A percentile compares a stretch with the other conserved stretches of the same genome.
Conservation (phyloP, 2,113 vertebrate genomes). For the Hiodon alosoides region DNA sequence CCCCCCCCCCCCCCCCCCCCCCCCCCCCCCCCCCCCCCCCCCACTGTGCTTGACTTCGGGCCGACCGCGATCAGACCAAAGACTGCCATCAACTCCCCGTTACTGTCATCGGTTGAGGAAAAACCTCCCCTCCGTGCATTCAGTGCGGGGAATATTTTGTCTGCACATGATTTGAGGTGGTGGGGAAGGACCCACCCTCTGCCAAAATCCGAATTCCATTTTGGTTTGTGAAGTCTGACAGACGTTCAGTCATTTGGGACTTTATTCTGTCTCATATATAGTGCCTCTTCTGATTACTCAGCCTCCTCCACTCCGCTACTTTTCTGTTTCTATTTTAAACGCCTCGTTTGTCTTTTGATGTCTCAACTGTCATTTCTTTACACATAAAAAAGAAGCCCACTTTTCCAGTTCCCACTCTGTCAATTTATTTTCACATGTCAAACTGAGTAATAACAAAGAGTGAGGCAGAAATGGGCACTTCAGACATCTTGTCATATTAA, state of each 20-base stretch:
- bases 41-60: background rate
- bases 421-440: background rate
- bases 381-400: constrained; percentile 14
- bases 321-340: constrained; percentile 27
- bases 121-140: background rate
- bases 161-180: background rate
- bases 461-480: background rate
- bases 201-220: background rate
- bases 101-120: too few relatives aligned
- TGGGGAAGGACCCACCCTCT: background rate
- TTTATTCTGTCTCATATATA: background rate
- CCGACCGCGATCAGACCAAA: constrained; percentile 21
- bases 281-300: constrained; percentile 16
- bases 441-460: background rate
- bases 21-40: too few relatives aligned
- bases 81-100: constrained; percentile 30
- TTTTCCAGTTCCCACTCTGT: background rate
- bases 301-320: constrained; percentile 10
- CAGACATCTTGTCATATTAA: background rate
- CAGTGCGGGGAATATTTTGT: too few relatives aligned
- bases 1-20: too few relatives aligned
- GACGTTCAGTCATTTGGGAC: background rate
- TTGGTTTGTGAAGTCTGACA: constrained; percentile 24
- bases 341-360: constrained; percentile 25
- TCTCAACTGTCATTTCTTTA: constrained; percentile 5